Percentiles rank a stretch among this genome's conserved stretches.
phyloP scores from a whole-genome alignment of 2,797 vertebrate species.

The Ceryle rudis region DNA sequence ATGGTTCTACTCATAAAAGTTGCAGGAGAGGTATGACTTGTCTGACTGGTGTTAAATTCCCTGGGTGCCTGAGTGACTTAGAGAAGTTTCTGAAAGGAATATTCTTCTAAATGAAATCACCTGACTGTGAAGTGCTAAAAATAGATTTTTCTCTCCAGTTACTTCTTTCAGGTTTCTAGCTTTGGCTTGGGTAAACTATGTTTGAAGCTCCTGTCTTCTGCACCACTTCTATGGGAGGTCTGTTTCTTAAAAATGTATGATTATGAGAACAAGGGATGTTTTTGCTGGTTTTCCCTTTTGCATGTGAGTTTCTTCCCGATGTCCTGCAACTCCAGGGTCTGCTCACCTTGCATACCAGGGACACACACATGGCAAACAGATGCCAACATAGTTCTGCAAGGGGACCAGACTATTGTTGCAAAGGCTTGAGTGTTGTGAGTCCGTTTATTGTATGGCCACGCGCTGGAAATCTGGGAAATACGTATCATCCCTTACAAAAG shows the following conservation, averaged over 20 bases:
- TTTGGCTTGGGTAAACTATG: background rate
- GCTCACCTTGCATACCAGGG: background rate
- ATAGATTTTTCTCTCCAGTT: background rate
- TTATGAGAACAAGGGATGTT: background rate
- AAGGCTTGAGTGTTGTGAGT: background rate
- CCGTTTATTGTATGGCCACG: background rate
- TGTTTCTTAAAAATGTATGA: background rate
- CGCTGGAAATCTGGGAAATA: background rate
- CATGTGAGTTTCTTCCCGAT: background rate
- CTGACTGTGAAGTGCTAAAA: background rate
- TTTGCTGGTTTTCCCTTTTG: background rate
- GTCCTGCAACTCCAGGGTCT: background rate
- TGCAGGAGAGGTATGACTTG: background rate
- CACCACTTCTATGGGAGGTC: background rate
- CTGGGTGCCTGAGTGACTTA: background rate
- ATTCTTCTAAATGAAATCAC: background rate
- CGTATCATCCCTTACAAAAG: background rate
- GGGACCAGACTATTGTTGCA: background rate
- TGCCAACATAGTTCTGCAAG: background rate
- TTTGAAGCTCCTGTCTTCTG: background rate
- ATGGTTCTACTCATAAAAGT: background rate
- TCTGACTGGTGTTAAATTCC: background rate
- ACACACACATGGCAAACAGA: accelerated
- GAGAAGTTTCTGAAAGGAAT: background rate
- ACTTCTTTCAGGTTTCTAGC: background rate